phyloP scores from a whole-genome alignment of 2,113 vertebrate species.

The Urocitellus parryii region DNA sequence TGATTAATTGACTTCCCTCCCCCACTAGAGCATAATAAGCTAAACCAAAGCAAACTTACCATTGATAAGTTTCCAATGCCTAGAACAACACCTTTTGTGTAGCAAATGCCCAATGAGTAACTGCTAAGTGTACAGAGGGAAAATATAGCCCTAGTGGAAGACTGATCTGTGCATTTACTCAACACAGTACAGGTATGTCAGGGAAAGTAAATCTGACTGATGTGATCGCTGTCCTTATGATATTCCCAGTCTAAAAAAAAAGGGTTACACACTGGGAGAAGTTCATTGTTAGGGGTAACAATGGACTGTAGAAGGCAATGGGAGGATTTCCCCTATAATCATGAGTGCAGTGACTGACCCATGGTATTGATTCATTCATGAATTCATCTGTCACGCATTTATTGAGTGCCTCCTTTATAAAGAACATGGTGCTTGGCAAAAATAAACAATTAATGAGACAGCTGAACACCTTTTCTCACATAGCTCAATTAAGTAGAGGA shows the following conservation, averaged over 20 bases:
- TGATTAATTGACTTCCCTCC: slow-evolving; percentile 24
- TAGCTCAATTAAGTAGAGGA: slow-evolving; percentile 40
- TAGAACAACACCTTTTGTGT: slow-evolving; percentile 14
- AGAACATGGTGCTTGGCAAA: slow-evolving; percentile 58
- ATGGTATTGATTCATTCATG: slow-evolving; percentile 32
- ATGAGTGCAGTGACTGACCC: neutral
- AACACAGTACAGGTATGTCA: neutral
- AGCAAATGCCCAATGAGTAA: slow-evolving; percentile 27
- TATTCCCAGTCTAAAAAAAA: slow-evolving; percentile 46
- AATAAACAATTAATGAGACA: slow-evolving; percentile 58
- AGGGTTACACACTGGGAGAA: slow-evolving; percentile 9
- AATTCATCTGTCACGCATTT: slow-evolving; percentile 35
- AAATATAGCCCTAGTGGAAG: slow-evolving; percentile 7
- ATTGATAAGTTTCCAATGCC: slow-evolving; percentile 44
- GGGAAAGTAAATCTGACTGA: slow-evolving; percentile 14
- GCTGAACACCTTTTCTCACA: slow-evolving; percentile 33
- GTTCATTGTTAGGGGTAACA: slow-evolving; percentile 20
- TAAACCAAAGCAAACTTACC: slow-evolving; percentile 33
- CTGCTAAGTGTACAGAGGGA: neutral
- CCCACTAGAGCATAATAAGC: slow-evolving; percentile 23
- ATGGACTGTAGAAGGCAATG: neutral
- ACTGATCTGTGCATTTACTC: neutral
- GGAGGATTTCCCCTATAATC: neutral
- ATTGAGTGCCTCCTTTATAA: slow-evolving; percentile 39
- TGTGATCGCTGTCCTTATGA: neutral